Evolutionary conservation across 2,797 vertebrate species (phyloP).

Genomic region (Eurystomus glaucurus): DNA sequence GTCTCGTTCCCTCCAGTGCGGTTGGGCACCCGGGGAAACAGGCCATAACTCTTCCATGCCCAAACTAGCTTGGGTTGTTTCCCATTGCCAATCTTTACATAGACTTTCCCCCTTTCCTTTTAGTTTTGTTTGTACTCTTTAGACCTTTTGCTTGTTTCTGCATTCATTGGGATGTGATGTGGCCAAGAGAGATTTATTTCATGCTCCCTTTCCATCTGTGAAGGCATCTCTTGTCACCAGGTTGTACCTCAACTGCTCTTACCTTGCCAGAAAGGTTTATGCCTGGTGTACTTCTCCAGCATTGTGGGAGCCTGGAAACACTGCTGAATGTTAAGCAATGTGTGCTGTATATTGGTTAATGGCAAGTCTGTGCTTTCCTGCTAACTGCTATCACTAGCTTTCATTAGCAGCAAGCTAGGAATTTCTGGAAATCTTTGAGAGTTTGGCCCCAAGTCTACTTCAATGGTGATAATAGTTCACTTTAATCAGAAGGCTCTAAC

Average conservation of each 20-base stretch:
- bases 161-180: not conserved
- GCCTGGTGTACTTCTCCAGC: not conserved
- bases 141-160: not conserved
- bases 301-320: not conserved
- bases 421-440: not conserved
- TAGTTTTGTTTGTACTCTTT: not conserved
- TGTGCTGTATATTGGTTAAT: not conserved
- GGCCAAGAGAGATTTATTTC: not conserved
- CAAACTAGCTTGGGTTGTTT: not conserved
- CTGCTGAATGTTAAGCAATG: not conserved
- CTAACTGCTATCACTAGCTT: not conserved
- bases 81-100: not conserved
- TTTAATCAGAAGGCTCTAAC: not conserved
- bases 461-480: not conserved
- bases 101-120: rapidly evolving
- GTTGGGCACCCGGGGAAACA: not conserved
- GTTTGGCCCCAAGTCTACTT: not conserved
- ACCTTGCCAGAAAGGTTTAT: not conserved
- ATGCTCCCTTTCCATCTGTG: not conserved
- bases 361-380: not conserved
- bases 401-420: not conserved
- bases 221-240: not conserved
- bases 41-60: slow-evolving; percentile 12
- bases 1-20: not conserved
- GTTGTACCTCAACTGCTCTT: not conserved